phyloP scores from a whole-genome alignment of 1,140 invertebrate genomes.

The Portunus trituberculatus region DNA sequence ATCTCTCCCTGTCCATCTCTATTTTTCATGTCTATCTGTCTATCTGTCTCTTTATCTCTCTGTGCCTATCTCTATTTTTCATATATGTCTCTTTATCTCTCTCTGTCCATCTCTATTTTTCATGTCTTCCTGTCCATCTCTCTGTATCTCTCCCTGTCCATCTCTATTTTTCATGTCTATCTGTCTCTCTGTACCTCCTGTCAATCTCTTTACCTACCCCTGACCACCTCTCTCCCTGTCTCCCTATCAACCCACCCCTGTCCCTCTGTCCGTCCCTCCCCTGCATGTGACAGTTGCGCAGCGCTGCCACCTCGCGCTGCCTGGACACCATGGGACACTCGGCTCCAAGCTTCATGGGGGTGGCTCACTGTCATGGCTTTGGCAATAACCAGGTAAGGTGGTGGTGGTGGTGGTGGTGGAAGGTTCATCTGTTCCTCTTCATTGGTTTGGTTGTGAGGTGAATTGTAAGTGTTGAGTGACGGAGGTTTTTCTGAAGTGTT shows the following conservation, averaged over 20 bases:
- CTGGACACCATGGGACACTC: slow-evolving; percentile 94
- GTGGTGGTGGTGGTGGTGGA: background rate
- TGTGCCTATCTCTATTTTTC: no score
- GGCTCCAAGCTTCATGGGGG: slow-evolving; percentile 91
- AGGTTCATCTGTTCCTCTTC: background rate
- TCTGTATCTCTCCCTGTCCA: no score
- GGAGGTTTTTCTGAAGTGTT: no score
- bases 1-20: no score
- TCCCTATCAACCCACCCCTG: background rate
- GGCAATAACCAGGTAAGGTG: slow-evolving; percentile 89
- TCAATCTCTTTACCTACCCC: background rate
- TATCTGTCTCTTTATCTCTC: no score
- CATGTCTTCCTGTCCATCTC: no score
- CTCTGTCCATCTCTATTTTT: no score
- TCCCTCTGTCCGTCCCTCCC: background rate
- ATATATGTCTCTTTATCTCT: no score
- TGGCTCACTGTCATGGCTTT: slow-evolving; percentile 93
- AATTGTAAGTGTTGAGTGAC: no score
- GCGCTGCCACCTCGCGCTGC: slow-evolving; percentile 88
- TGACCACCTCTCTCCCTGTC: background rate
- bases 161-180: background rate
- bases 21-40: no score
- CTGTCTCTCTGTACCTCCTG: background rate
- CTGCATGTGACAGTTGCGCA: slow-evolving; percentile 84
- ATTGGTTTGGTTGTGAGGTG: no score